Base-by-base conservation (phyloP, 2,797 vertebrate genomes). In the Tragelaphus eurycerus region DNA sequence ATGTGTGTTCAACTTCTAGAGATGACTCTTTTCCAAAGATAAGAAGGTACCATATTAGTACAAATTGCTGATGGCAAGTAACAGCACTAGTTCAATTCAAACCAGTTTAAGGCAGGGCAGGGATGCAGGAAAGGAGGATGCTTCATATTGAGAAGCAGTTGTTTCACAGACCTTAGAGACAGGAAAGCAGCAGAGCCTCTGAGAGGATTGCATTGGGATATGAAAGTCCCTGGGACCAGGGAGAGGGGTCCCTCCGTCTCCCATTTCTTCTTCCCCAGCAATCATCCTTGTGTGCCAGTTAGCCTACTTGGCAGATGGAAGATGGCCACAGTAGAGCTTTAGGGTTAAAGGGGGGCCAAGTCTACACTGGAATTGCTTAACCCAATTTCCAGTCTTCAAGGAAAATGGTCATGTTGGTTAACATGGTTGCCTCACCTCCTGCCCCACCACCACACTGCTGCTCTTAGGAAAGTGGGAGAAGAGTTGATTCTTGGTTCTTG, bases 61-160 rank as follows among this genome's bases (percentile, higher is more conserved):
- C 34, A 86, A 88, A 13, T 55, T 50, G 14, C 7, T 74, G 34
- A n/a, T 48, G 62, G 60, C 25, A 62, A 48, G 23, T 34, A 59
- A 67, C 9, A 85, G n/a, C 43, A 88, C 48, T 21, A 57, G 62
- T 57, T 60, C 43, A 23, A 50, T 23, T 92, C 59, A 94, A 92
- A 76, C 43, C 14, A 62, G 34, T 15, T 71, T 92, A 7, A 25
- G 21, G 31, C 0, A 2, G 48, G 0, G 19, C 2, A 29, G 4
- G 17, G 1, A 7, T 0, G 60, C 6, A 1, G 15, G 48, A 19
- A 13, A 17, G 11, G 12, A 34, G 4, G 67, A 1, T 9, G 27
- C 54, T 62, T 48, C n/a, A 86, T 10, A 27, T 4, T 57, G 50
- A 91, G 59, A 57, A 31, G 11, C 4, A 57, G 31, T 38, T 59